Base-by-base conservation (phyloP, 2,113 vertebrate species). In the Heloderma charlesbogerti region DNA sequence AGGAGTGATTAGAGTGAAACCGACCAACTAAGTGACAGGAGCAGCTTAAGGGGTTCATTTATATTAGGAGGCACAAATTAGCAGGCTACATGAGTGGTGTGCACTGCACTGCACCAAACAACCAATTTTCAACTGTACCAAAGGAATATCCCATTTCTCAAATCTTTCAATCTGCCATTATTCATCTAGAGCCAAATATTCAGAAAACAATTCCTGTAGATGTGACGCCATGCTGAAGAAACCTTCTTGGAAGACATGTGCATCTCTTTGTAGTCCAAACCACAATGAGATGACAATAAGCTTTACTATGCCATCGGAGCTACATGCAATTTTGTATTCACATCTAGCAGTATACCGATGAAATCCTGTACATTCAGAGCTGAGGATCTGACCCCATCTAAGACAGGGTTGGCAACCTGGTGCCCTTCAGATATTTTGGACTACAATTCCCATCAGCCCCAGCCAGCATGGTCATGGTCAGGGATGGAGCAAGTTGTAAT, bases 1-100 rank as follows among this genome's bases (percentile, higher is more conserved):
- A 67, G 57, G 45, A 80, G n/a, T 86, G 27, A 85, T 85, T 74
- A 85, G 82, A 78, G 25, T 45, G 31, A 90, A 90, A 48, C 13
- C 54, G 34, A 78, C 34, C 84, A 63, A 51, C 31, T 67, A 67
- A 88, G 77, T 67, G 72, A 78, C 57, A 67, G 60, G 57, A 29
- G 37, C 20, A 29, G 74, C 51, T 89, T 84, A 84, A 89, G 72
- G 43, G 29, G 31, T 84, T 66, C 37, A 8, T 31, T 89, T 77
- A 66, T 63, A 48, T 81, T 8, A 22, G 88, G 22, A 66, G 57
- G 40, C 13, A 84, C 29, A 89, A 45, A 89, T 66, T 84, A 40
- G 54, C 63, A 74, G 45, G 79, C 29, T 63, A 15, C 13, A 48
- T 60, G 63, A 84, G 37, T 12, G 16, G 34, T 37, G 22, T 37